A percentile compares a stretch with the other conserved stretches of the same genome.
These are phyloP conservation scores for Osmerus eperlanus DNA, from an alignment of 2,113 vertebrate genomes.

Conservation along the genomic window DNA sequence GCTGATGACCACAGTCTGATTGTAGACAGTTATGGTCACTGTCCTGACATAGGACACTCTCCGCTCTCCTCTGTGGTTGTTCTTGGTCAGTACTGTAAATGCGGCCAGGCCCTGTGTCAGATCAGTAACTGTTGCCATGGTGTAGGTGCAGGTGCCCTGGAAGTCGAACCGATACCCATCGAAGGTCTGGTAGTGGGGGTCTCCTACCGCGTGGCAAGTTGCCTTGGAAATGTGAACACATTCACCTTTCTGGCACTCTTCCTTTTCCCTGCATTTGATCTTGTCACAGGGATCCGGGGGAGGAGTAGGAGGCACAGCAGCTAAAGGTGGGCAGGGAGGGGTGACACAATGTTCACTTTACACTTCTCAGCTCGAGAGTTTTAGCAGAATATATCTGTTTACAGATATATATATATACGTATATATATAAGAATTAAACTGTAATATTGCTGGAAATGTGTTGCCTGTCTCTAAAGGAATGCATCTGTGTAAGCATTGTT, in stretches of 20 bases:
- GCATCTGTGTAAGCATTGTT: background rate
- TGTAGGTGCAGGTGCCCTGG: constrained; percentile 68
- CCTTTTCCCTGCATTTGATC: constrained; percentile 38
- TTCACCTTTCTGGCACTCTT: constrained; percentile 40
- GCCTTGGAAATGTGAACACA: constrained; percentile 40
- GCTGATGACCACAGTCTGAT: constrained; percentile 43
- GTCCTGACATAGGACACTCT: constrained; percentile 40
- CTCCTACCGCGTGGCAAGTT: constrained; percentile 50
- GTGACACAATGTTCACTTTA: background rate
- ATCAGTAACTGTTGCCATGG: constrained; percentile 40
- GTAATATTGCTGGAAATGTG: too few relatives aligned
- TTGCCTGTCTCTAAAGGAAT: too few relatives aligned
- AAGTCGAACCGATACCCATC: constrained; percentile 65
- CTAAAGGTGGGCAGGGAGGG: constrained; percentile 13
- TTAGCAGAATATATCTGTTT: background rate
- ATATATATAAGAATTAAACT: background rate
- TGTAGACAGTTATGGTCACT: constrained; percentile 52
- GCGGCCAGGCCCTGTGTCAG: background rate
- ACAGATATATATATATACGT: too few relatives aligned
- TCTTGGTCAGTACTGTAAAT: constrained; percentile 74
- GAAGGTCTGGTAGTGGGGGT: constrained; percentile 57
- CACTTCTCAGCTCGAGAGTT: background rate
- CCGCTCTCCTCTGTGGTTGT: constrained; percentile 42
- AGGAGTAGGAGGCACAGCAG: background rate
- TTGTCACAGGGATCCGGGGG: constrained; percentile 40